Evolutionary conservation across 2,888 invertebrate species (phyloP).

Genomic region (Morpho helenor): DNA sequence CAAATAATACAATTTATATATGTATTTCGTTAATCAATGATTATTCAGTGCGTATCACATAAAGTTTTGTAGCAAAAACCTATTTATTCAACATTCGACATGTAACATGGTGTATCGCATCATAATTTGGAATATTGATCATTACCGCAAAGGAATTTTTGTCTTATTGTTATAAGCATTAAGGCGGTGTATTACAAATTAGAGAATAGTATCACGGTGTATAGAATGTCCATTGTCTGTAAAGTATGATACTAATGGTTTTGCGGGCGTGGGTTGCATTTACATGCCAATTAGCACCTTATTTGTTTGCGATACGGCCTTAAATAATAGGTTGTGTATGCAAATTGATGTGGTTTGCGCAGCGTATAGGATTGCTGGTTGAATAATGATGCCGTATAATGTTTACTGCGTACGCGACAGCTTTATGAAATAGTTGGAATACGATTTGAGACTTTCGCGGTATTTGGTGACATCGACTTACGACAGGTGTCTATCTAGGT

Average conservation of each 20-base stretch:
- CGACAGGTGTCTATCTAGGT: conserved; percentile 23
- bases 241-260: conserved; percentile 30
- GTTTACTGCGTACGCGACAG: conserved; percentile 44
- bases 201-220: conserved; percentile 20
- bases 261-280: conserved; percentile 29
- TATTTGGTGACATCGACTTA: conserved; percentile 22
- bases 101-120: conserved; percentile 22
- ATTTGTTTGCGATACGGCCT: conserved; percentile 29
- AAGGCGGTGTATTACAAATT: conserved; percentile 13
- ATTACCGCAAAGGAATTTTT: conserved; percentile 16
- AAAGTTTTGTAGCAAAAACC: conserved; percentile 30
- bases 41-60: too few relatives aligned
- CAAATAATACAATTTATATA: not conserved
- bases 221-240: conserved; percentile 66
- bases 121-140: conserved; percentile 20
- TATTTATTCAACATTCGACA: conserved; percentile 21
- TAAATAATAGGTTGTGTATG: conserved; percentile 8
- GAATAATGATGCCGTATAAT: conserved; percentile 64
- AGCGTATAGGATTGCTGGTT: conserved; percentile 39
- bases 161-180: conserved; percentile 15
- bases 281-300: conserved; percentile 38
- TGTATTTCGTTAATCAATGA: not conserved
- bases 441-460: conserved; percentile 33
- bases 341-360: conserved; percentile 16
- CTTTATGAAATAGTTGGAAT: conserved; percentile 52